Conservation (phyloP, 1,140 invertebrate genomes). For the Phymorhynchus buccinoides region DNA sequence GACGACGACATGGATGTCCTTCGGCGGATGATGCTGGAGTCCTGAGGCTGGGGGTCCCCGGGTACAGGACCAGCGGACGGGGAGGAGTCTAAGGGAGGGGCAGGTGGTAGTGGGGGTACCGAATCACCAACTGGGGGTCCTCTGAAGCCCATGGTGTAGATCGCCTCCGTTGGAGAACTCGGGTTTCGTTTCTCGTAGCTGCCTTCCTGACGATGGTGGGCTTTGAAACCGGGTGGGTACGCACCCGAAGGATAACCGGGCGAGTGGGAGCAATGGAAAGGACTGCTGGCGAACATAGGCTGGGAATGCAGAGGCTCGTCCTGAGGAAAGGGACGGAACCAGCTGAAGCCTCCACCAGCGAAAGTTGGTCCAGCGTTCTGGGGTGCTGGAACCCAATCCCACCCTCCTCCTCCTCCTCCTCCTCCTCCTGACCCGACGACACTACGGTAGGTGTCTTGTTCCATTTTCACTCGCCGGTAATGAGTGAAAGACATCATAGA, state of each 20-base stretch:
- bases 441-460: not conserved
- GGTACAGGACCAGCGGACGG: not conserved
- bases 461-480: constrained; percentile 31
- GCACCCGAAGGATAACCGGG: not conserved
- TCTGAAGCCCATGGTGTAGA: not conserved
- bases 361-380: not conserved
- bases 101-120: not conserved
- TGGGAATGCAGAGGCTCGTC: not conserved
- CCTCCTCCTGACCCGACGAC: not conserved
- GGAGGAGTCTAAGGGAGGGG: not conserved
- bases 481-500: constrained; percentile 11
- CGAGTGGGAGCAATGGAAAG: not conserved
- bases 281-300: not conserved
- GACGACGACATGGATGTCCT: not conserved
- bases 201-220: not conserved
- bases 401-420: not conserved
- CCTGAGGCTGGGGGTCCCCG: not conserved
- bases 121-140: not conserved
- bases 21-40: not conserved
- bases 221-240: not conserved
- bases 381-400: constrained; percentile 2
- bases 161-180: not conserved
- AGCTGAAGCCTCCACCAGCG: constrained; percentile 3
- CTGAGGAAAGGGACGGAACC: constrained; percentile 10
- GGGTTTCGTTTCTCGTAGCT: not conserved